Percentiles rank a stretch among this genome's conserved stretches.
Conservation (phyloP, 1,140 invertebrate species). For the Aporrectodea caliginosa region DNA sequence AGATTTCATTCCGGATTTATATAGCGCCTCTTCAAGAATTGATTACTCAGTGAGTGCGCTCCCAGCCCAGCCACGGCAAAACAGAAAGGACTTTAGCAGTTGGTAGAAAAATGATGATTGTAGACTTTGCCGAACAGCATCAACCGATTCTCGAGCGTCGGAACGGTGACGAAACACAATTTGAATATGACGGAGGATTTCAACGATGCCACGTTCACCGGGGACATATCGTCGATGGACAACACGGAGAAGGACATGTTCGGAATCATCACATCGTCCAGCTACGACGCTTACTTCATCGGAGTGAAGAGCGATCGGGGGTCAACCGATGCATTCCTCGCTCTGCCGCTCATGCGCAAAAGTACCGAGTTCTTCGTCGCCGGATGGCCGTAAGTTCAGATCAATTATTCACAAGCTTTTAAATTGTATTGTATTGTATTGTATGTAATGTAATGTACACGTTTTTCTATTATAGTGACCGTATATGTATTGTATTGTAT, state of each 20-base stretch:
- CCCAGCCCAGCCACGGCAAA: too few relatives aligned
- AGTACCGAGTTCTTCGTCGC: conserved; percentile 12
- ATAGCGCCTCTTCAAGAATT: too few relatives aligned
- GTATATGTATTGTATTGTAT: too few relatives aligned
- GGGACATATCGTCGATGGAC: neutral
- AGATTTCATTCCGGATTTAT: too few relatives aligned
- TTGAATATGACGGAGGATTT: neutral
- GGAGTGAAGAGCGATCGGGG: conserved; percentile 20
- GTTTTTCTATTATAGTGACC: too few relatives aligned
- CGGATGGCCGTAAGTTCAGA: conserved; percentile 1
- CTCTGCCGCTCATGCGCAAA: neutral
- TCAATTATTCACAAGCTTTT: too few relatives aligned
- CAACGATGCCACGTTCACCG: neutral
- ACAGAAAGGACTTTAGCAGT: too few relatives aligned
- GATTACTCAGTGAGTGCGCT: too few relatives aligned
- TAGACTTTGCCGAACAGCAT: neutral
- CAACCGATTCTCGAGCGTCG: neutral
- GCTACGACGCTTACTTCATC: neutral
- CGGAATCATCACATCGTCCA: neutral
- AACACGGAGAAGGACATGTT: neutral
- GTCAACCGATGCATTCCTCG: conserved; percentile 18
- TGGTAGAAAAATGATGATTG: too few relatives aligned
- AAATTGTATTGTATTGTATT: too few relatives aligned
- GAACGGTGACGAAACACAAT: neutral
- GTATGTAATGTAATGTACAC: too few relatives aligned